Evolutionary conservation across 2,888 invertebrate genomes (phyloP).

Genomic region (Tricholauxania praeusta): DNA sequence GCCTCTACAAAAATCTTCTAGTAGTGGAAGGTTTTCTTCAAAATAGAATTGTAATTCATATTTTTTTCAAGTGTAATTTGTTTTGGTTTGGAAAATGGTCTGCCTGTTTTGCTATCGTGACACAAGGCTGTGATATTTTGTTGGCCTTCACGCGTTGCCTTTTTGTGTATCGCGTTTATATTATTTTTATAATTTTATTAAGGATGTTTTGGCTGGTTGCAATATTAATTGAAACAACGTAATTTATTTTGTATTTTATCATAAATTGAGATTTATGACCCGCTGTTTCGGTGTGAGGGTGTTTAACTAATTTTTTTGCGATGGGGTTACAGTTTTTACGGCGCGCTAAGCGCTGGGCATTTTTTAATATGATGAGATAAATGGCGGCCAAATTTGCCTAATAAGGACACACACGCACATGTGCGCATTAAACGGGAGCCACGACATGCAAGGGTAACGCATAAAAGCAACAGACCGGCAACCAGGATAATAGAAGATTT

Average conservation of each 20-base stretch:
- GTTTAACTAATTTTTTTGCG: slow-evolving; percentile 9
- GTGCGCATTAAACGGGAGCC: not conserved
- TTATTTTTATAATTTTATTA: not conserved
- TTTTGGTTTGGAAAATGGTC: slow-evolving; percentile 1
- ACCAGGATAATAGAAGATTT: slow-evolving; percentile 30
- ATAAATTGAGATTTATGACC: slow-evolving; percentile 35
- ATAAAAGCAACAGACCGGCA: slow-evolving; percentile 13
- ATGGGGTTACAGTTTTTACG: slow-evolving; percentile 11
- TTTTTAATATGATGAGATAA: slow-evolving; percentile 5
- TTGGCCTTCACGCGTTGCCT: not conserved
- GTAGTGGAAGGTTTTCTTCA: no score
- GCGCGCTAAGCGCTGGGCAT: not conserved
- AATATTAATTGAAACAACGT: slow-evolving; percentile 27
- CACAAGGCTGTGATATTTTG: slow-evolving; percentile 23
- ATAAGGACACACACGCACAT: not conserved
- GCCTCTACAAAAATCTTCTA: no score
- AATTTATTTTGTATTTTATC: slow-evolving; percentile 35
- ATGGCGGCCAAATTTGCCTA: slow-evolving; percentile 8
- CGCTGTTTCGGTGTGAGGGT: not conserved
- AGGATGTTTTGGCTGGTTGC: not conserved
- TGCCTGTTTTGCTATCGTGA: slow-evolving; percentile 14
- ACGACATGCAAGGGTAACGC: slow-evolving; percentile 5
- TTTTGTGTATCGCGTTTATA: slow-evolving; percentile 2
- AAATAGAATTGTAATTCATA: no score
- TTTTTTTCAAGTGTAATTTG: no score